A percentile compares a stretch with the other conserved stretches of the same genome.
Evolutionary conservation across 2,888 invertebrate species (phyloP).

Genomic region (Alcis repandata): DNA sequence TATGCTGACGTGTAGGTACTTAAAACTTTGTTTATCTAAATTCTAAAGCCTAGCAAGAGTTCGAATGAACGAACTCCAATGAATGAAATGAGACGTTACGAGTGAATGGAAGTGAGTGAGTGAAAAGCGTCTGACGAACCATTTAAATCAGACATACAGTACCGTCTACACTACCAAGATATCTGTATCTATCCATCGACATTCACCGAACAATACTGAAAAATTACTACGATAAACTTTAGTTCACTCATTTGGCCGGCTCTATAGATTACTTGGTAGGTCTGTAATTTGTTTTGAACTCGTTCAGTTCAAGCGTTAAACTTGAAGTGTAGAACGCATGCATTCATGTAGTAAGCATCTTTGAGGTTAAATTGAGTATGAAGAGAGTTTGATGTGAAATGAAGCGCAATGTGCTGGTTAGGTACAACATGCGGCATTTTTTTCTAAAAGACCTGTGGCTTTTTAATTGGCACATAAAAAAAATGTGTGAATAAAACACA

Average conservation of each 20-base stretch:
- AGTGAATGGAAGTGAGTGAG: conserved; percentile 4
- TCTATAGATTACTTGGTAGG: neutral
- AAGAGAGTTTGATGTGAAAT: neutral
- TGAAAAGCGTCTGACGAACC: conserved; percentile 4
- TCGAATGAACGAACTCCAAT: conserved; percentile 3
- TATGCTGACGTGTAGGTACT: neutral
- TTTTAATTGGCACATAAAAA: too few species aligned
- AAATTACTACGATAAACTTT: too few species aligned
- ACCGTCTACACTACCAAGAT: too few species aligned
- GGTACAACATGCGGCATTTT: too few species aligned
- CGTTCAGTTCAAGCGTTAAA: conserved; percentile 7
- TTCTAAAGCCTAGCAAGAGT: neutral
- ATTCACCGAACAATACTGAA: too few species aligned
- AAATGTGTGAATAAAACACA: too few species aligned
- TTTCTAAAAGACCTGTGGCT: too few species aligned
- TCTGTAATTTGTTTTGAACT: conserved; percentile 12
- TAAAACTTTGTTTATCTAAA: neutral
- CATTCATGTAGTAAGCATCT: conserved; percentile 1
- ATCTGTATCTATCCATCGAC: too few species aligned
- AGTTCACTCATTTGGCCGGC: neutral
- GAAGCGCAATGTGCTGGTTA: neutral
- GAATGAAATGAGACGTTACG: conserved; percentile 5
- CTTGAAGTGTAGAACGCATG: conserved; percentile 14
- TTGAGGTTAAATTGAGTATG: conserved; percentile 21
- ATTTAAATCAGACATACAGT: conserved; percentile 11